Evolutionary conservation across 92 coral and sea anemone genomes (phyloP), one percentile per base, ranked within the genome.

Genomic region (Actinernus sp.): DNA sequence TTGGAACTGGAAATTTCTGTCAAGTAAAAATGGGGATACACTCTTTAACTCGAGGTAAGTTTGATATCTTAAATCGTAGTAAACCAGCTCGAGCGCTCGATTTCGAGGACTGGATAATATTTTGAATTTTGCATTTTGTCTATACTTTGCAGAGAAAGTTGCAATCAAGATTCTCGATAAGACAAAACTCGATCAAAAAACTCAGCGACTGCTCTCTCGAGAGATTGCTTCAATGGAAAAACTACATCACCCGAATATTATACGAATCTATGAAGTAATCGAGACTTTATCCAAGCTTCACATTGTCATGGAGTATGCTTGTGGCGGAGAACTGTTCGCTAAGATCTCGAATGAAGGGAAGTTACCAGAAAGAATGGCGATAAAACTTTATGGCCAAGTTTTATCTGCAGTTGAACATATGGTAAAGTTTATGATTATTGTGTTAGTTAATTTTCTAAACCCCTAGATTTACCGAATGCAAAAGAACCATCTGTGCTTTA

Each of bases 1-100:
- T 95, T 12, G 99, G 99, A 31, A 83, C 87, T 26, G 99, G 99
- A n/a, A 95, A 95, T 61, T 95, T 95, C 49, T 95, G 97, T 40
- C 99, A 92, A 84, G 99, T 95, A 11, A 95, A 95, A 71, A 91
- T 95, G 99, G 99, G 99, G 20, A 88, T 95, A 49, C 99, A 95
- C 50, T 73, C 92, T 26, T 78, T 95, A 4, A 88, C 99, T 4
- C 87, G 89, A 91, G 99, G 99, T 95, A 52, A 59, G 84, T 44
- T 24, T n/a, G 14, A 43, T 7, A 14, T 36, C 41, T 7, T 7
- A 52, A 28, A 6, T n/a, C 13, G 6, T 8, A 9, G 33, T 66
- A 31, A 50, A 22, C 6, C 55, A 48, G 17, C 8, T n/a, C 55
- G 20, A 48, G 17, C 19, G 16, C 7, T 25, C n/a, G 9, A 5